phyloP scores from a whole-genome alignment of 53 echinoderm and acorn worm genomes.

The Pentamera pediparva region DNA sequence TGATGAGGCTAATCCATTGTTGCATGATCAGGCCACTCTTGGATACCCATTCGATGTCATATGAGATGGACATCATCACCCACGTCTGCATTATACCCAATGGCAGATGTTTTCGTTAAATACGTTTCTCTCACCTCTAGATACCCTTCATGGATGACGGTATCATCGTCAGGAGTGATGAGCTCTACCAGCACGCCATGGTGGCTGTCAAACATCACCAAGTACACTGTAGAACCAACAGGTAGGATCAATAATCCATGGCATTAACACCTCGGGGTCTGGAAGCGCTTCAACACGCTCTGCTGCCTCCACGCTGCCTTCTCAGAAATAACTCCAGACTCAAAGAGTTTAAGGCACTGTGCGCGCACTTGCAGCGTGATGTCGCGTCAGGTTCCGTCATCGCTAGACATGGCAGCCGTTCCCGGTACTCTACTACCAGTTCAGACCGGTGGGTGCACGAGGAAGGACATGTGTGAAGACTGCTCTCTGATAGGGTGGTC shows the following conservation, averaged over 20 bases:
- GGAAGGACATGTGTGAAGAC: too few relatives aligned
- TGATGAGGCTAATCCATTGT: too few relatives aligned
- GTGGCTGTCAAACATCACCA: conserved; percentile 48
- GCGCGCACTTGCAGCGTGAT: neutral
- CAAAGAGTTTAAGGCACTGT: neutral
- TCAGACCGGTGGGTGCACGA: too few relatives aligned
- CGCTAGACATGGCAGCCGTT: too few relatives aligned
- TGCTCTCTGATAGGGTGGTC: too few relatives aligned
- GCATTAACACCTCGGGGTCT: neutral
- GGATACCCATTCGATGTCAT: too few relatives aligned
- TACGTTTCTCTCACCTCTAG: neutral
- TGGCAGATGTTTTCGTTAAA: too few relatives aligned
- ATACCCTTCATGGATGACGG: conserved; percentile 7
- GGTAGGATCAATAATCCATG: conserved; percentile 36
- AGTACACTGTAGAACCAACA: conserved; percentile 50
- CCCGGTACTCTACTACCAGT: too few relatives aligned
- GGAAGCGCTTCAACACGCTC: neutral
- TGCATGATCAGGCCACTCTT: too few relatives aligned
- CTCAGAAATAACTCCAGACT: neutral
- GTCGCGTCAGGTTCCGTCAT: neutral
- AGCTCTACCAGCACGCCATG: conserved; percentile 58
- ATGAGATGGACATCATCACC: too few relatives aligned
- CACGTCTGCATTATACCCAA: too few relatives aligned
- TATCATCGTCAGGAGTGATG: conserved; percentile 30
- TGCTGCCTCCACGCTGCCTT: neutral